Evolutionary conservation across 2,113 vertebrate species (phyloP).

Genomic region (Taxidea taxus): DNA sequence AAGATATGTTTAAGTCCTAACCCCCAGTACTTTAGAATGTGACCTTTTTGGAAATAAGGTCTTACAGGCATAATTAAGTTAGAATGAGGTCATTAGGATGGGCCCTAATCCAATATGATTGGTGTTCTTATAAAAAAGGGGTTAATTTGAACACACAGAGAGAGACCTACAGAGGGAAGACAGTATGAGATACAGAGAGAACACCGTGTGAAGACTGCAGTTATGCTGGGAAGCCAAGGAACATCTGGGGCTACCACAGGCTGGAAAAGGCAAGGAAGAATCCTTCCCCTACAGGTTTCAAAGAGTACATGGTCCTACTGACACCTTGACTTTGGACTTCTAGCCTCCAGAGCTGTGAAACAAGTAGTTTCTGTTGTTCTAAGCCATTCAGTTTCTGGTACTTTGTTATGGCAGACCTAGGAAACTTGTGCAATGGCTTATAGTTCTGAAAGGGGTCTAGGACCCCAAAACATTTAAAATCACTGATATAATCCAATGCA

Average conservation of each 20-base stretch:
- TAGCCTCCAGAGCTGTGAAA: not conserved
- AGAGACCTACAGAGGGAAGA: not conserved
- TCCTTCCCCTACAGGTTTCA: not conserved
- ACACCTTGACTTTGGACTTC: not conserved
- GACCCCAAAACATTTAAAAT: not conserved
- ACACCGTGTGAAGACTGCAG: not conserved
- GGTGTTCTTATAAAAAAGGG: not conserved
- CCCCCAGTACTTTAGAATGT: not conserved
- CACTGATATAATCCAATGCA: not conserved
- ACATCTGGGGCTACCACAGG: not conserved
- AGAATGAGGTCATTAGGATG: not conserved
- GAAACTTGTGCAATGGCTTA: not conserved
- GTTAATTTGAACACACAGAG: not conserved
- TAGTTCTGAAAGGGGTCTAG: not conserved
- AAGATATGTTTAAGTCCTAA: not conserved
- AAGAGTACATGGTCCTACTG: not conserved
- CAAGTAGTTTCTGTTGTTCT: not conserved
- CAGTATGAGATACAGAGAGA: not conserved
- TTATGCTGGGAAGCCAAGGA: not conserved
- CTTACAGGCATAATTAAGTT: not conserved
- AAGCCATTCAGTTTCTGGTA: not conserved
- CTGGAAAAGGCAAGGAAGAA: not conserved
- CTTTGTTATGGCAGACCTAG: not conserved
- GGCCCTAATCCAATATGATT: not conserved
- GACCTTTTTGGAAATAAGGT: not conserved